Percentiles rank a stretch among this genome's conserved stretches.
These are phyloP conservation scores for Chymomyza caudatula DNA, from an alignment of 2,888 invertebrate species.

Conservation along the genomic window DNA sequence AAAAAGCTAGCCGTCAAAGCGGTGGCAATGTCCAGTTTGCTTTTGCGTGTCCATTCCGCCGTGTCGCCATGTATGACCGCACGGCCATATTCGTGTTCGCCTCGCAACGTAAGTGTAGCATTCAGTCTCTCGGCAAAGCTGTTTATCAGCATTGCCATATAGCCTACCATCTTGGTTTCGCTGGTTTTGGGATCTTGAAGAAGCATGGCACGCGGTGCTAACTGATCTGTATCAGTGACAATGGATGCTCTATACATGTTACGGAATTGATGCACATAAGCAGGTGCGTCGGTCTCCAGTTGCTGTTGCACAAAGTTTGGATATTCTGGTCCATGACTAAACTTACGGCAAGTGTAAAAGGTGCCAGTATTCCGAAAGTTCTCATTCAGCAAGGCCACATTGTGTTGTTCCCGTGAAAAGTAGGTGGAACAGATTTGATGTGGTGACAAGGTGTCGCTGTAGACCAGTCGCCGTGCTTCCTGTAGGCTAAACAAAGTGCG, in stretches of 20 bases:
- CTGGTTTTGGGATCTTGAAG: conserved; percentile 15
- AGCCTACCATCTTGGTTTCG: conserved; percentile 18
- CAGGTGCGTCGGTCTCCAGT: background rate
- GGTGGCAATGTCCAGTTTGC: conserved; percentile 11
- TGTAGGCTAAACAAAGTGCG: background rate
- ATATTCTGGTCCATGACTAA: background rate
- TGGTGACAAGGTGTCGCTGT: background rate
- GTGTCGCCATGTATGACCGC: background rate
- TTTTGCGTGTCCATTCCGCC: background rate
- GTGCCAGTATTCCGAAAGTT: background rate
- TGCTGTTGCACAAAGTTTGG: background rate
- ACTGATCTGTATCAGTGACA: conserved; percentile 17
- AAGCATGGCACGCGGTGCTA: conserved; percentile 21
- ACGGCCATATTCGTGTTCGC: background rate
- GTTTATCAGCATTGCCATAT: conserved; percentile 14
- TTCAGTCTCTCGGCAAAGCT: conserved; percentile 26
- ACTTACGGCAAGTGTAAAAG: background rate
- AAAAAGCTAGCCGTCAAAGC: background rate
- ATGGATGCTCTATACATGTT: conserved; percentile 20
- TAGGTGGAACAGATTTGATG: background rate
- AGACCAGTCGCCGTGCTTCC: background rate
- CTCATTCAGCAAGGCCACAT: background rate
- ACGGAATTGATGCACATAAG: conserved; percentile 17
- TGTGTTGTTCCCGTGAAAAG: background rate
- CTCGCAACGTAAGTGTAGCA: conserved; percentile 19